These are phyloP conservation scores for Caenorhabditis inopinata DNA, from an alignment of 1,140 invertebrate species.

Conservation along the genomic window DNA sequence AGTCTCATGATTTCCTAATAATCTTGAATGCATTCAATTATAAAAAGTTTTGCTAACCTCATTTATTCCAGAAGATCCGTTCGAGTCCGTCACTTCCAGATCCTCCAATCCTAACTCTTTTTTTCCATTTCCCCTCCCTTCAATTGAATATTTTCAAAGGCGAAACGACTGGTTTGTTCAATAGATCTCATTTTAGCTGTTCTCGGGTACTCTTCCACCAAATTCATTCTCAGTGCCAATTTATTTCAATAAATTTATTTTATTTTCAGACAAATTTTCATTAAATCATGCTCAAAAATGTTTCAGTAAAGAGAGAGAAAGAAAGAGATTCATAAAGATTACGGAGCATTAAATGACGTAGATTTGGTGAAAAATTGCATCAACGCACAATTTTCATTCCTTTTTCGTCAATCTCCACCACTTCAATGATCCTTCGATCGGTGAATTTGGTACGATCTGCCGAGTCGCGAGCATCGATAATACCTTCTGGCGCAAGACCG, in stretches of 20 bases:
- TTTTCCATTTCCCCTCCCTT: neutral
- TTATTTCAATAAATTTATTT: too few relatives aligned
- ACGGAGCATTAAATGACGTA: too few relatives aligned
- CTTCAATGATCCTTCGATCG: neutral
- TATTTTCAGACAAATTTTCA: too few relatives aligned
- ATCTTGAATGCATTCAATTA: too few relatives aligned
- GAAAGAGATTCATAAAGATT: too few relatives aligned
- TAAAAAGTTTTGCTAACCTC: too few relatives aligned
- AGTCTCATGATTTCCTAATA: too few relatives aligned
- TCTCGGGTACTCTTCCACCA: neutral
- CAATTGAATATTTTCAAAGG: constrained; percentile 5
- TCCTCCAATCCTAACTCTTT: neutral
- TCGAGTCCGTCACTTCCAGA: neutral
- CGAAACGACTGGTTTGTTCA: constrained; percentile 24
- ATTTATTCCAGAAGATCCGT: constrained; percentile 1
- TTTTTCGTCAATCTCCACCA: constrained; percentile 10
- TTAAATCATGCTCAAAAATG: too few relatives aligned
- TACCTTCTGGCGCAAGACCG: neutral
- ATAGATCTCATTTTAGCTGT: neutral
- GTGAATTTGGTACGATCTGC: neutral
- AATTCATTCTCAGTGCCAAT: too few relatives aligned
- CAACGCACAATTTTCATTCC: constrained; percentile 1
- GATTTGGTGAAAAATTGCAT: too few relatives aligned
- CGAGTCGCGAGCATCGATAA: neutral
- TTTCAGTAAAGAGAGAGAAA: too few relatives aligned